phyloP scores from a whole-genome alignment of 2,888 invertebrate genomes.

The Himalopsyche kuldschensis region DNA sequence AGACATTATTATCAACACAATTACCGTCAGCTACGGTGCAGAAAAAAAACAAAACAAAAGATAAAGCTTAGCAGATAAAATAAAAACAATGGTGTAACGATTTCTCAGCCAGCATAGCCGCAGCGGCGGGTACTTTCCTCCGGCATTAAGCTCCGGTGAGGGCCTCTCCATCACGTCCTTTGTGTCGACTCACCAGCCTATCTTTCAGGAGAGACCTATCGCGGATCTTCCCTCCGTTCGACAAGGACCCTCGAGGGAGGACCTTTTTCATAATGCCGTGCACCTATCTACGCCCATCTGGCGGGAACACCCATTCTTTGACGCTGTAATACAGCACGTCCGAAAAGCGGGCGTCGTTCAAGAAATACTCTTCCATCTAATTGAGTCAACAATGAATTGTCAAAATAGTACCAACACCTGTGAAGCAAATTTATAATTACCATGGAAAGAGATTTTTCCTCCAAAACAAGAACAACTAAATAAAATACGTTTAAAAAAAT shows the following conservation, averaged over 20 bases:
- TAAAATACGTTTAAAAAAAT: no score
- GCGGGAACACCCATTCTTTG: slow-evolving; percentile 3
- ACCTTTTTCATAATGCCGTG: slow-evolving; percentile 28
- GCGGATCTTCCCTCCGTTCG: slow-evolving; percentile 23
- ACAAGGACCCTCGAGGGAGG: slow-evolving; percentile 29
- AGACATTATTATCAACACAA: background rate
- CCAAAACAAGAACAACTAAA: no score
- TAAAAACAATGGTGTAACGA: background rate
- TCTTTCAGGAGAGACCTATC: slow-evolving; percentile 14
- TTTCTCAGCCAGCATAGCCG: background rate
- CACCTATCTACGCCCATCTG: slow-evolving; percentile 29
- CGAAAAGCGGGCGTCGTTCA: background rate
- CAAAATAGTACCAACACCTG: no score
- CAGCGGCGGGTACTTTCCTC: background rate
- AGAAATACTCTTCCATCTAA: background rate
- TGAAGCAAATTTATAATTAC: no score
- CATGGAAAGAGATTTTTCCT: no score
- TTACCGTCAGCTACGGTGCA: background rate
- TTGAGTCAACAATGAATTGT: background rate
- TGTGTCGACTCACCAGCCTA: slow-evolving; percentile 14
- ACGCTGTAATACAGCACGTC: background rate
- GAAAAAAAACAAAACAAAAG: background rate
- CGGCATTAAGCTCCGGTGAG: background rate
- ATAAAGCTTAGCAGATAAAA: background rate
- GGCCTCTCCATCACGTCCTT: slow-evolving; percentile 19